A percentile compares a stretch with the other conserved stretches of the same genome.
These are phyloP conservation scores for Oplegnathus fasciatus DNA, from an alignment of 2,113 vertebrate species.

Conservation along the genomic window DNA sequence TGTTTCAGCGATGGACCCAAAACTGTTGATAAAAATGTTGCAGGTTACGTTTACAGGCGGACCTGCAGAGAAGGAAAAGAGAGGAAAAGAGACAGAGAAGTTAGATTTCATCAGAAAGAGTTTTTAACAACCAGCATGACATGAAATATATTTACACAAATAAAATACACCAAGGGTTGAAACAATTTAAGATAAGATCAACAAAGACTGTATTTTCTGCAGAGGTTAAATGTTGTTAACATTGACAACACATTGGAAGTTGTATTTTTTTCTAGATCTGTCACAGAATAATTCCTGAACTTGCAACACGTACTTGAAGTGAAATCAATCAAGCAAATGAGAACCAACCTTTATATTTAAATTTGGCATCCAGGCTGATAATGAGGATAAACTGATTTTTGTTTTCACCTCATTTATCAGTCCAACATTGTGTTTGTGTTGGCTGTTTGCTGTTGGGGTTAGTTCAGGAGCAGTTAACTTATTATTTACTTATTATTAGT, in stretches of 20 bases:
- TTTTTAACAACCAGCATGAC: background rate
- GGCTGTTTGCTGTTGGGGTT: background rate
- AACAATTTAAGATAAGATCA: background rate
- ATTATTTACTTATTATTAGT: background rate
- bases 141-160: background rate
- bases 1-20: slow-evolving; percentile 98
- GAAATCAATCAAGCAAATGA: background rate
- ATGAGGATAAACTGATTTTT: background rate
- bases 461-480: background rate
- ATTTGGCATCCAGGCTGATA: background rate
- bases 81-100: slow-evolving; percentile 9
- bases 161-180: background rate
- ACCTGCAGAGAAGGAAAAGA: slow-evolving; percentile 82
- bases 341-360: background rate
- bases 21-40: slow-evolving; percentile 99
- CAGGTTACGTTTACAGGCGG: slow-evolving; percentile 98
- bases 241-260: background rate
- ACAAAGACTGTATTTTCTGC: background rate
- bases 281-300: background rate
- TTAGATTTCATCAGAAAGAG: slow-evolving; percentile 1
- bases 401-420: background rate
- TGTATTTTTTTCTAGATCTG: background rate
- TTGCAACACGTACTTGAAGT: background rate
- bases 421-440: background rate
- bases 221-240: background rate